Evolutionary conservation across 2,797 vertebrate genomes (phyloP), one percentile per base, ranked within the genome.

Genomic region (Cottoperca gobio): DNA sequence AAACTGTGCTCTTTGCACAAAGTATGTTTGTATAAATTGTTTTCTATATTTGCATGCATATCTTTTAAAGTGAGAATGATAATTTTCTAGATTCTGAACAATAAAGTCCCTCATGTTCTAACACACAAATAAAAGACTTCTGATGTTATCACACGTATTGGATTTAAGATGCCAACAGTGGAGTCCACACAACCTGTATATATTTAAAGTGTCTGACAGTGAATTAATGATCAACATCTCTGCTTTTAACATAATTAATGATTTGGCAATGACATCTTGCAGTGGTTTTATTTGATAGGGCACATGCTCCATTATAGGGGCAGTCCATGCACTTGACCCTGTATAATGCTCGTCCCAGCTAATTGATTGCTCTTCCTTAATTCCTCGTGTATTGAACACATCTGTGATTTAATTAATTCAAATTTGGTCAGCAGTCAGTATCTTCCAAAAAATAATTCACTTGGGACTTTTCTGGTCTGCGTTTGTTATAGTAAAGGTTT

Each of bases 11-110:
- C 42, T 17, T 17, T 0, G 2, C 53, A 31, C 21, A 42, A 8
- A 16, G 17, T 42, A 3, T n/a, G 8, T 13, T 33, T 24, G n/a
- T 13, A 40, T 67, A 11, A 43, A 54, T 14, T 17, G 39, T 53
- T 43, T 49, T 49, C 31, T 37, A 8, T 52, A 35, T 63, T 35
- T 55, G n/a, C 9, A 3, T 24, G 12, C 37, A 3, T 28, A 12
- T 59, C 11, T 53, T 42, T 66, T 31, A 42, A n/a, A n/a, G 14
- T 19, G 10, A 59, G 19, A 9, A 67, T 37, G 23, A 50, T 12
- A 31, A 60, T 60, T 70, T 52, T 42, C 45, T 55, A 31, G 26
- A 42, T 31, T 50, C 6, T 60, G 37, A 70, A 52, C 57, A 59
- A 49, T 50, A 43, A 70, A 19, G 57, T 70, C 28, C 10, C 26